These are phyloP conservation scores for Parambassis ranga DNA, from an alignment of 2,797 vertebrate genomes.

Conservation along the genomic window DNA sequence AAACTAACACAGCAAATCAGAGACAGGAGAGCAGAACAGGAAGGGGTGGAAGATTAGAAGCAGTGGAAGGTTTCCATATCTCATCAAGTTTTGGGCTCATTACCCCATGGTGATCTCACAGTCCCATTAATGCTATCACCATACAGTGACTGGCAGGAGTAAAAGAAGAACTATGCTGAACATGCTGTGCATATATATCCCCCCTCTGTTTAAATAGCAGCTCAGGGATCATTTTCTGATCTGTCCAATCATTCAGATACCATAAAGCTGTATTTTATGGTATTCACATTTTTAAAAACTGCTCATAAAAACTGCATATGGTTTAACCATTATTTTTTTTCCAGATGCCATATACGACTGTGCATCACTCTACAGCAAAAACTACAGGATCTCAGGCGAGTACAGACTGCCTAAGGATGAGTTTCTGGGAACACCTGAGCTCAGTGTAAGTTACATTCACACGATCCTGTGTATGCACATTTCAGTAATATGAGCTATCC, in stretches of 20 bases:
- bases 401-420: conserved; percentile 97
- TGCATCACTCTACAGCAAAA: conserved; percentile 91
- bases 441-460: conserved; percentile 82
- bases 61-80: conserved; percentile 34
- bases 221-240: conserved; percentile 22
- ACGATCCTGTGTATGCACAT: background rate
- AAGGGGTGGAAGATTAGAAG: conserved; percentile 63
- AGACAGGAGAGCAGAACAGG: conserved; percentile 47
- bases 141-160: conserved; percentile 2
- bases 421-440: conserved; percentile 90
- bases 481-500: background rate
- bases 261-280: conserved; percentile 36
- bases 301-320: conserved; percentile 36
- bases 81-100: conserved; percentile 9
- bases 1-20: conserved; percentile 47
- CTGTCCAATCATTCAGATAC: conserved; percentile 33
- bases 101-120: conserved; percentile 26
- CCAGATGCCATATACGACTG: conserved; percentile 97
- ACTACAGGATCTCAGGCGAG: conserved; percentile 93
- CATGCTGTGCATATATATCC: background rate
- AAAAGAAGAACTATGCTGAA: background rate
- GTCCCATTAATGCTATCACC: conserved; percentile 28
- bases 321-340: conserved; percentile 35
- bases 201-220: background rate
- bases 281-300: conserved; percentile 10